Conservation (phyloP, 1,140 invertebrate genomes). For the Stegodyphus mimosarum region DNA sequence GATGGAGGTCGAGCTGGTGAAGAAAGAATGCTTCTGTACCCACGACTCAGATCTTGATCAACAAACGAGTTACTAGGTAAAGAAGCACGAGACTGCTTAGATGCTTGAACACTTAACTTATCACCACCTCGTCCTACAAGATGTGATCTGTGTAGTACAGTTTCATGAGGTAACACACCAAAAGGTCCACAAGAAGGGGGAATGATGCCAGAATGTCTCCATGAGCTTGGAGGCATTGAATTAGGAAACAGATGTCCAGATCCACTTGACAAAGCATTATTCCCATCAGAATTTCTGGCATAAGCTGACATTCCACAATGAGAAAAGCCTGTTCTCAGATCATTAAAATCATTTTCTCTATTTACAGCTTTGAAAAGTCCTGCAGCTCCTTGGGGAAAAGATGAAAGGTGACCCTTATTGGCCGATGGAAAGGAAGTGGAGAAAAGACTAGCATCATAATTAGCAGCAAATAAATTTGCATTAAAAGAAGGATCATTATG, state of each 20-base stretch:
- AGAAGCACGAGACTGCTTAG: conserved; percentile 50
- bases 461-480: conserved; percentile 56
- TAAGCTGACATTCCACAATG: conserved; percentile 46
- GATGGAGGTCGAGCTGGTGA: conserved; percentile 56
- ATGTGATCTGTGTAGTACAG: conserved; percentile 60
- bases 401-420: conserved; percentile 58
- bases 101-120: conserved; percentile 51
- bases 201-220: conserved; percentile 60
- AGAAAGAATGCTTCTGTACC: conserved; percentile 54
- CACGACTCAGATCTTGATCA: conserved; percentile 54
- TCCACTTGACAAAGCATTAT: conserved; percentile 16
- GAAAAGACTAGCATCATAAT: conserved; percentile 61
- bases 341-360: conserved; percentile 61
- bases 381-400: conserved; percentile 53
- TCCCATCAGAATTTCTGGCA: conserved; percentile 40
- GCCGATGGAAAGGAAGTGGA: conserved; percentile 56
- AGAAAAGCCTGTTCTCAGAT: conserved; percentile 60
- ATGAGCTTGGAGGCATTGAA: conserved; percentile 57
- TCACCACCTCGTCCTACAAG: conserved; percentile 39
- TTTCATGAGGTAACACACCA: conserved; percentile 62
- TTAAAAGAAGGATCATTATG: conserved; percentile 61
- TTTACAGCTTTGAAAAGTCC: conserved; percentile 55
- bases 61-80: conserved; percentile 35
- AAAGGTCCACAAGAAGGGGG: conserved; percentile 61
- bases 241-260: conserved; percentile 43